These are phyloP conservation scores for Petrolisthes manimaculis DNA, from an alignment of 2,888 invertebrate species.

Conservation along the genomic window DNA sequence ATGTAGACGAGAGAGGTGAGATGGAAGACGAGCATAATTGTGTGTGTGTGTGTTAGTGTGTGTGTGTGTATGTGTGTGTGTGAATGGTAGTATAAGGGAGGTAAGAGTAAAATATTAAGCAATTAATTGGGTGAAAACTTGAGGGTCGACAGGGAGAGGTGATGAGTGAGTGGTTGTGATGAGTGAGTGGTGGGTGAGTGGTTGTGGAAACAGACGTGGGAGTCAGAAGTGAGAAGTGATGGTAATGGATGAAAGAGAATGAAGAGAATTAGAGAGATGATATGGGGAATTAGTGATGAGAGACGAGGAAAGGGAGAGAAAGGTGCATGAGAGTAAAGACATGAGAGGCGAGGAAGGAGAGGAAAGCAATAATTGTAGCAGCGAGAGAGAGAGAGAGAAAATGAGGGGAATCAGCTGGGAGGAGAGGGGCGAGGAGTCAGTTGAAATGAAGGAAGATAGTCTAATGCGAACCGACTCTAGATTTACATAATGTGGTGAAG, in stretches of 20 bases:
- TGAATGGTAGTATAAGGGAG: too few relatives aligned
- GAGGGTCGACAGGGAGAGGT: neutral
- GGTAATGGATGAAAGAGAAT: neutral
- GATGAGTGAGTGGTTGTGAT: neutral
- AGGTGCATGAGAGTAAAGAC: neutral
- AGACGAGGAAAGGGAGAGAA: neutral
- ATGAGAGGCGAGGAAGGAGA: neutral
- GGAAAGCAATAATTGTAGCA: neutral
- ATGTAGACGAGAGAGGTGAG: too few relatives aligned
- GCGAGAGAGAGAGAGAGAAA: neutral
- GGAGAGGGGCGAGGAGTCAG: neutral
- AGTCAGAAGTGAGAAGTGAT: neutral
- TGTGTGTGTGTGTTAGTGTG: too few relatives aligned
- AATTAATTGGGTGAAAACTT: too few relatives aligned
- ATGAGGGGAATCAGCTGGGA: neutral
- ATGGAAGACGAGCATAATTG: too few relatives aligned
- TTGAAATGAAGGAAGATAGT: too few relatives aligned
- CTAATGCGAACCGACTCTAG: too few relatives aligned
- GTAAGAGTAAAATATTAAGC: too few relatives aligned
- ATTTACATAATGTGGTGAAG: too few relatives aligned
- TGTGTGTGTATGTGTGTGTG: too few relatives aligned
- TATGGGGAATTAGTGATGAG: neutral
- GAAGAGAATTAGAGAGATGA: neutral
- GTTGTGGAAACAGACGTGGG: too few relatives aligned
- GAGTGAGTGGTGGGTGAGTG: neutral